Percentiles rank a stretch among this genome's conserved stretches.
Evolutionary conservation across 2,888 invertebrate species (phyloP).

Genomic region (Mimumesa dahlbomi): DNA sequence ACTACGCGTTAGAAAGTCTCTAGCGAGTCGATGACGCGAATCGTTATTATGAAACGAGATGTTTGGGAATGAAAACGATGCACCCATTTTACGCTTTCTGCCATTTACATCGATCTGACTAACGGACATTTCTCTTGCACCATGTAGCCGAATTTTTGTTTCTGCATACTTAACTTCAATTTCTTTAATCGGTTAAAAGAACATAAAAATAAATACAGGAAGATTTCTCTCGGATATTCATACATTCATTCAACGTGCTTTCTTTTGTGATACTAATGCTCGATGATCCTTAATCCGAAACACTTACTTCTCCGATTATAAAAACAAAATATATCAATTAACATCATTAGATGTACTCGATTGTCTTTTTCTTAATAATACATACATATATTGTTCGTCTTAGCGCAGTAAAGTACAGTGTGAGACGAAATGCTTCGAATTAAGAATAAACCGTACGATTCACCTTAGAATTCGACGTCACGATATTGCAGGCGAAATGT

Average conservation of each 20-base stretch:
- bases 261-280: background rate
- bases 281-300: background rate
- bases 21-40: conserved; percentile 47
- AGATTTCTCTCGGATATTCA: conserved; percentile 1
- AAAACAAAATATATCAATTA: no score
- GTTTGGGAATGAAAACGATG: conserved; percentile 37
- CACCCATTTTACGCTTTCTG: conserved; percentile 35
- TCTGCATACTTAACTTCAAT: background rate
- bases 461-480: conserved; percentile 11
- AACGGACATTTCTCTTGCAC: conserved; percentile 36
- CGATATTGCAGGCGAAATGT: background rate
- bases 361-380: no score
- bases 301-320: background rate
- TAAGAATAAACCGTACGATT: background rate
- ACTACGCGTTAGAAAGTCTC: conserved; percentile 47
- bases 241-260: background rate
- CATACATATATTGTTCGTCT: no score
- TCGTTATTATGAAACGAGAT: conserved; percentile 43
- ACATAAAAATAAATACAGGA: conserved; percentile 25
- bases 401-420: no score
- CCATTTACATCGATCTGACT: conserved; percentile 21
- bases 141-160: conserved; percentile 28
- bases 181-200: conserved; percentile 9
- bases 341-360: no score
- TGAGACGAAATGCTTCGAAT: no score